Evolutionary conservation across 2,888 invertebrate genomes (phyloP), one percentile per base, ranked within the genome.

Genomic region (Erannis defoliaria): DNA sequence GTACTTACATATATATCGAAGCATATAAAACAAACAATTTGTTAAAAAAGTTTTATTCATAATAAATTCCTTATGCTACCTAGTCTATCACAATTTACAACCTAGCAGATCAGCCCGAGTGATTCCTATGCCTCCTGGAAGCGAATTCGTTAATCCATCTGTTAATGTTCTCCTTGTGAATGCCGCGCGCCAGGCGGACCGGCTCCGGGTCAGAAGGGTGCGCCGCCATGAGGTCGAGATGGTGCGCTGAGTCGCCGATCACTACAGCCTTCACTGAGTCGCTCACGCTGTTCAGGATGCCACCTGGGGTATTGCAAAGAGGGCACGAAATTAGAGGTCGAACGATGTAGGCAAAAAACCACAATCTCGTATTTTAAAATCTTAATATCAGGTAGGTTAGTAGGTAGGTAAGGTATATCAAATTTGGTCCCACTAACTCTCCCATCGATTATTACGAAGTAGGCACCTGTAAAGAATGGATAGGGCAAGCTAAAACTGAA

Each of bases 181-280:
- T 90, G 38, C 93, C 81, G 46, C 97, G 93, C 0, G 96, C 95
- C 64, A 87, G 77, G 46, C 84, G 85, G 0, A 97, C 96, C 0
- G 95, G 94, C n/a, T 82, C 78, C 0, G 96, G 96, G 85, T 97
- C 97, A 2, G 86, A 81, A 0, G 91, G 84, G 81, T 95, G 94
- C 31, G 93, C 86, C 0, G 94, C 93, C 84, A 97, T 94, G 67
- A 98, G 93, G 86, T 98, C 98, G 55, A 97, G 90, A 82, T 98
- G 98, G 88, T 98, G 98, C 0, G 98, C 98, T 0, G 96, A 96
- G 82, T 97, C 96, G 0, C 97, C 95, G 66, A 98, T 96, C 29
- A 97, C 89, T 14, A 98, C 93, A 0, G 97, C 94, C 14, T 94
- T 83, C 0, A 97, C 93, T 0, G 95, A 92, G 5, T 93, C 89